Conservation (phyloP, 92 coral and sea anemone species). For the Ricordea florida region DNA sequence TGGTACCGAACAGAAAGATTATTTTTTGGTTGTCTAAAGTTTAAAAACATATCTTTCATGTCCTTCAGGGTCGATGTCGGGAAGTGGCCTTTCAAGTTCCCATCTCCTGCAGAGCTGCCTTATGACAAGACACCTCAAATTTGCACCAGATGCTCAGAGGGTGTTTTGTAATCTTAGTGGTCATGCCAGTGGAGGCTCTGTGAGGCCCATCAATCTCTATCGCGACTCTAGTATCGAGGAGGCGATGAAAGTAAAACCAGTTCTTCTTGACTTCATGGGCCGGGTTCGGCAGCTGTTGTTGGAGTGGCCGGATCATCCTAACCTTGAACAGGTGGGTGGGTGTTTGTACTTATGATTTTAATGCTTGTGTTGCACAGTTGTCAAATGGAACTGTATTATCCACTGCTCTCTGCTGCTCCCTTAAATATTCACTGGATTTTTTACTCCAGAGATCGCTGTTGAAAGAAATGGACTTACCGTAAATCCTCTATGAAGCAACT, state of each 20-base stretch:
- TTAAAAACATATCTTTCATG: neutral
- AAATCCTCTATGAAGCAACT: too few relatives aligned
- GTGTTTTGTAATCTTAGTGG: neutral
- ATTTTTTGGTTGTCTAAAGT: too few relatives aligned
- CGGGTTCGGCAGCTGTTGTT: conserved; percentile 78
- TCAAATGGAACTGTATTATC: too few relatives aligned
- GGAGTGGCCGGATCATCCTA: conserved; percentile 94
- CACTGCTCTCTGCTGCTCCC: too few relatives aligned
- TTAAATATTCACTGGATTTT: too few relatives aligned
- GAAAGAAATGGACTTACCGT: too few relatives aligned
- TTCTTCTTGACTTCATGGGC: conserved; percentile 60
- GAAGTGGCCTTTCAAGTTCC: neutral
- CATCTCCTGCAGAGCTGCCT: conserved; percentile 54
- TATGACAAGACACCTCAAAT: conserved; percentile 10
- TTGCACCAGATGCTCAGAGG: neutral
- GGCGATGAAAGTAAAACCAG: conserved; percentile 75
- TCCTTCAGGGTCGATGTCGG: neutral
- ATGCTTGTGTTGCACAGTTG: too few relatives aligned
- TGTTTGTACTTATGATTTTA: too few relatives aligned
- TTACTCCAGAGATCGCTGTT: too few relatives aligned
- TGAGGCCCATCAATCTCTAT: conserved; percentile 63
- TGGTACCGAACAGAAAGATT: too few relatives aligned
- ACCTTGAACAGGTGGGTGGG: conserved; percentile 66
- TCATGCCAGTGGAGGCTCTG: neutral
- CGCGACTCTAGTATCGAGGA: conserved; percentile 88